Evolutionary conservation across 2,797 vertebrate species (phyloP).

Genomic region (Peromyscus melanophrys): DNA sequence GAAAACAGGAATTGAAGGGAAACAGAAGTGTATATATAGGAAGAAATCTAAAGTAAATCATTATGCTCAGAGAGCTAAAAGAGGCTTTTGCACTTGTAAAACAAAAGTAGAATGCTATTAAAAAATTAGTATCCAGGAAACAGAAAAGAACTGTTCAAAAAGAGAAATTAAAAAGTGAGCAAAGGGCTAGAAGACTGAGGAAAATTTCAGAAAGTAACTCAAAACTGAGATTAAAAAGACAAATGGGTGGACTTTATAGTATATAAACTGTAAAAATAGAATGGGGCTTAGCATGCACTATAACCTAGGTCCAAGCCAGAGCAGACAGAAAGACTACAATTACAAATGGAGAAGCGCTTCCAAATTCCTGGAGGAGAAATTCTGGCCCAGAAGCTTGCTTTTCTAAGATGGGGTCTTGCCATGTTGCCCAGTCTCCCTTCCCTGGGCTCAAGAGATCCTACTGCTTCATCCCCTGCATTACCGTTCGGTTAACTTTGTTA

Average conservation of each 20-base stretch:
- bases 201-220: conserved; percentile 59
- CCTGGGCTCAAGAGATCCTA: background rate
- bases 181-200: background rate
- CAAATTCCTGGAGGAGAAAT: conserved; percentile 52
- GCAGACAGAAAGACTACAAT: background rate
- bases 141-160: background rate
- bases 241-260: conserved; percentile 31
- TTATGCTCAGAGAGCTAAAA: conserved; percentile 37
- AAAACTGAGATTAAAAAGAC: conserved; percentile 21
- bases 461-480: background rate
- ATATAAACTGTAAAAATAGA: background rate
- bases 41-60: conserved; percentile 57
- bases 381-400: background rate
- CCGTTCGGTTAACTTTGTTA: background rate
- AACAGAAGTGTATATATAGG: background rate
- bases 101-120: conserved; percentile 1
- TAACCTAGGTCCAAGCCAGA: background rate
- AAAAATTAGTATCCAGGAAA: conserved; percentile 35
- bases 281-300: background rate
- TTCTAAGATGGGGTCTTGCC: background rate
- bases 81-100: conserved; percentile 17
- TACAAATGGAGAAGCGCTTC: background rate
- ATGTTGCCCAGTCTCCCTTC: background rate
- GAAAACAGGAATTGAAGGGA: background rate
- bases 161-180: conserved; percentile 56